Evolutionary conservation across 2,797 vertebrate species (phyloP).

Genomic region (Protosalanx chinensis): DNA sequence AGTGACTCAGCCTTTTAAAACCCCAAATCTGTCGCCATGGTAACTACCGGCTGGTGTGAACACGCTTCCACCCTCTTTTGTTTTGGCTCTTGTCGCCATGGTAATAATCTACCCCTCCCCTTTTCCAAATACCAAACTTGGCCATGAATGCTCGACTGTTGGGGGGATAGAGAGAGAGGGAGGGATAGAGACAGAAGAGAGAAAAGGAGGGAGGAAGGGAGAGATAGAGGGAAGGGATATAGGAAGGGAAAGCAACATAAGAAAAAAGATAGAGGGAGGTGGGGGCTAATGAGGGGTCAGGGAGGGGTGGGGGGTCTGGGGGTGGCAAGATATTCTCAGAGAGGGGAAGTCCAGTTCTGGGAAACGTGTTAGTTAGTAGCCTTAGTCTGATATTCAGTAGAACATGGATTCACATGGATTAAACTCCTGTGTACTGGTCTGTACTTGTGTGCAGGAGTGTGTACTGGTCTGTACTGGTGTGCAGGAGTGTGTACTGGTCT

Average conservation of each 20-base stretch:
- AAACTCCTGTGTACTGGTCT: not conserved
- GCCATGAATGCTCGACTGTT: constrained; percentile 50
- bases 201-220: constrained; percentile 6
- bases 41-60: constrained; percentile 39
- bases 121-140: constrained; percentile 64
- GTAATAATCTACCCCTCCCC: constrained; percentile 53
- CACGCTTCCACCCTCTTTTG: constrained; percentile 37
- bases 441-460: not conserved
- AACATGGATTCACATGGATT: not conserved
- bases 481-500: not conserved
- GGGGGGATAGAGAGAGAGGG: not conserved
- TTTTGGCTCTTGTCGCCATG: constrained; percentile 57
- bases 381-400: too few species aligned
- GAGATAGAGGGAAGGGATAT: constrained; percentile 40
- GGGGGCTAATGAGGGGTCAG: constrained; percentile 37
- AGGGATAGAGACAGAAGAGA: constrained; percentile 16
- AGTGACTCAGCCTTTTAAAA: constrained; percentile 43
- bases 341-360: too few species aligned
- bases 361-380: too few species aligned
- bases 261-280: constrained; percentile 40
- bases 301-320: not conserved
- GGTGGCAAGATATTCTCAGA: too few species aligned
- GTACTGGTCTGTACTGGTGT: not conserved
- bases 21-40: constrained; percentile 19
- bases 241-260: constrained; percentile 47